These are phyloP conservation scores for Triplophysa yarkandensis DNA, from an alignment of 2,797 vertebrate species.

Conservation along the genomic window DNA sequence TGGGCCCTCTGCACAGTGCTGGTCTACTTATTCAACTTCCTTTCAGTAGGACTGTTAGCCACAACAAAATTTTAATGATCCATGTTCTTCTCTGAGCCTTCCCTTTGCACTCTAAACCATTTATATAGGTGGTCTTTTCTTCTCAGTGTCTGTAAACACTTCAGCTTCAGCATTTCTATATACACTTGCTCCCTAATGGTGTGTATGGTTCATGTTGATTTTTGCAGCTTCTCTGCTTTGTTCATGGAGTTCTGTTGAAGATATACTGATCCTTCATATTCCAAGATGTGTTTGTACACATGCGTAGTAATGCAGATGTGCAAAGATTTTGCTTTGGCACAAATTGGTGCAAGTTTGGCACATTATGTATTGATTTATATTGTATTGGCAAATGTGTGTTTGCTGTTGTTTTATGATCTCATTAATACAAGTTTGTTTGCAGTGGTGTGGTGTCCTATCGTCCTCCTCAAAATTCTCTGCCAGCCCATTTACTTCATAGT, in stretches of 20 bases:
- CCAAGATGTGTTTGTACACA: constrained; percentile 49
- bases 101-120: constrained; percentile 49
- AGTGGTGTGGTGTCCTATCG: constrained; percentile 43
- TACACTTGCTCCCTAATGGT: constrained; percentile 37
- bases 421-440: constrained; percentile 17
- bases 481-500: constrained; percentile 49
- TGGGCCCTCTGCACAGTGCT: constrained; percentile 58
- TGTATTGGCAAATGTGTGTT: constrained; percentile 43
- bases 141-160: constrained; percentile 10
- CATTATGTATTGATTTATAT: constrained; percentile 49
- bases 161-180: constrained; percentile 37
- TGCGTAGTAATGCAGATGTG: constrained; percentile 53
- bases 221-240: constrained; percentile 15
- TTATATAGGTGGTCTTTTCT: not conserved
- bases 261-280: constrained; percentile 53
- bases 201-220: constrained; percentile 12
- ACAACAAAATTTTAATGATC: constrained; percentile 43
- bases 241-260: constrained; percentile 51
- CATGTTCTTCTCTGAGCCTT: constrained; percentile 51
- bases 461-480: constrained; percentile 55
- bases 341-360: constrained; percentile 62
- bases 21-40: constrained; percentile 53
- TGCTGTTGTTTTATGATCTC: constrained; percentile 31
- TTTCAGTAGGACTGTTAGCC: constrained; percentile 54
- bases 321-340: constrained; percentile 71